These are phyloP conservation scores for Diprion similis DNA, from an alignment of 1,140 invertebrate species.

Conservation along the genomic window DNA sequence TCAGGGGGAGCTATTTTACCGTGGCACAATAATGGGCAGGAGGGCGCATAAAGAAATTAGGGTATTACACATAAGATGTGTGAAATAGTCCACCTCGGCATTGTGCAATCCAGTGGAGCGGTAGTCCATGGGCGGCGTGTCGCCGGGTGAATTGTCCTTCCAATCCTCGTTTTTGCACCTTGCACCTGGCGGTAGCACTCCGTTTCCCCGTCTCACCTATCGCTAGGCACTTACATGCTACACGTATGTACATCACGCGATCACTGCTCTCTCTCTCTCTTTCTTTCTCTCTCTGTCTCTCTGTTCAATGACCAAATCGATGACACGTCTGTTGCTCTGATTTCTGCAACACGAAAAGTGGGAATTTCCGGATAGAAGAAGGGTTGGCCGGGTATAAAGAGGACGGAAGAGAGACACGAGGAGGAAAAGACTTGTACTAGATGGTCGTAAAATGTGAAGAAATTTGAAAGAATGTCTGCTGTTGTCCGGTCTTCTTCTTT, in stretches of 20 bases:
- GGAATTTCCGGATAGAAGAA: too few relatives aligned
- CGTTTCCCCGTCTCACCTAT: background rate
- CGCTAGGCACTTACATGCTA: background rate
- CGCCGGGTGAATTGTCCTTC: background rate
- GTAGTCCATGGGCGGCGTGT: background rate
- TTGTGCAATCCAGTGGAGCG: background rate
- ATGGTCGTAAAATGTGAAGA: background rate
- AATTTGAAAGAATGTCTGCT: background rate
- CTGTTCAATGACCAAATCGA: background rate
- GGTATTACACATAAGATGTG: slow-evolving; percentile 5
- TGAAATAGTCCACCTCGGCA: slow-evolving; percentile 4
- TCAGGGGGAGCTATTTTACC: background rate
- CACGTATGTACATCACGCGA: too few relatives aligned
- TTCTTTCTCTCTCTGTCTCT: background rate
- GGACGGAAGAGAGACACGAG: background rate
- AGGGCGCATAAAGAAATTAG: background rate
- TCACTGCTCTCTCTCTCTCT: too few relatives aligned
- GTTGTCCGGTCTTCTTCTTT: background rate
- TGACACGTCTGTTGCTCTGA: background rate
- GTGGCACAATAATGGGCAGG: background rate
- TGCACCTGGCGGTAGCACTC: background rate
- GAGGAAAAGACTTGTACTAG: background rate
- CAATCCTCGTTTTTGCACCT: background rate
- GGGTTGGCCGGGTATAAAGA: background rate
- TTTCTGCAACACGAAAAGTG: too few relatives aligned